phyloP scores from a whole-genome alignment of 2,888 invertebrate genomes.

The Helobdella robusta region DNA sequence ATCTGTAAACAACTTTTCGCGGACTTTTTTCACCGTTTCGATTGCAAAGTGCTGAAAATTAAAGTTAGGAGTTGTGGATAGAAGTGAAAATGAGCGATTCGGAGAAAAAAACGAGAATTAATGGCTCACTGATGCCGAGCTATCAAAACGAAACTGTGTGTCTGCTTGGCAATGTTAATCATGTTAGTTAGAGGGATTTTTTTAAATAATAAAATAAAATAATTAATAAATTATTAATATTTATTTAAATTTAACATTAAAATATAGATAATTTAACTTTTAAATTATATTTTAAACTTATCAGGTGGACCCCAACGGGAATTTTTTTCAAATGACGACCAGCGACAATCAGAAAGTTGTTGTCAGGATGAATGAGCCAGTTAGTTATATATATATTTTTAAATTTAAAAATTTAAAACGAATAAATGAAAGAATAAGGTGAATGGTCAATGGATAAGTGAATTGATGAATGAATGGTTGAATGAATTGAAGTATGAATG shows the following conservation, averaged over 20 bases:
- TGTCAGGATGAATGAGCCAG: constrained; percentile 19
- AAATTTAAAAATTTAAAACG: no score
- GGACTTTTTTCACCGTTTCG: no score
- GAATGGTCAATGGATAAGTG: neutral
- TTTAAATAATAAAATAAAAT: no score
- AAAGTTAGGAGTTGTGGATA: neutral
- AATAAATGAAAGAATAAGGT: no score
- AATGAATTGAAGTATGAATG: no score
- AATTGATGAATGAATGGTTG: neutral
- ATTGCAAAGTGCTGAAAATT: no score
- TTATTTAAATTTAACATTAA: neutral
- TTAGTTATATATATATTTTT: no score
- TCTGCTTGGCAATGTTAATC: constrained; percentile 16
- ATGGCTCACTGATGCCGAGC: constrained; percentile 20
- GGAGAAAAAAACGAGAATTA: constrained; percentile 17
- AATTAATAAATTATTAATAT: no score
- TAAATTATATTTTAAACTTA: neutral
- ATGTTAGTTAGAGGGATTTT: no score
- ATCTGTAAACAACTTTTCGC: no score
- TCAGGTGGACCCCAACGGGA: constrained; percentile 22
- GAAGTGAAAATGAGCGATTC: constrained; percentile 9
- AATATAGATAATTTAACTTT: neutral
- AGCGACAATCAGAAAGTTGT: constrained; percentile 23
- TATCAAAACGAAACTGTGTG: constrained; percentile 21
- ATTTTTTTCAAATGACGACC: constrained; percentile 15